These are phyloP conservation scores for Icerya purchasi DNA, from an alignment of 2,888 invertebrate species.

Conservation along the genomic window DNA sequence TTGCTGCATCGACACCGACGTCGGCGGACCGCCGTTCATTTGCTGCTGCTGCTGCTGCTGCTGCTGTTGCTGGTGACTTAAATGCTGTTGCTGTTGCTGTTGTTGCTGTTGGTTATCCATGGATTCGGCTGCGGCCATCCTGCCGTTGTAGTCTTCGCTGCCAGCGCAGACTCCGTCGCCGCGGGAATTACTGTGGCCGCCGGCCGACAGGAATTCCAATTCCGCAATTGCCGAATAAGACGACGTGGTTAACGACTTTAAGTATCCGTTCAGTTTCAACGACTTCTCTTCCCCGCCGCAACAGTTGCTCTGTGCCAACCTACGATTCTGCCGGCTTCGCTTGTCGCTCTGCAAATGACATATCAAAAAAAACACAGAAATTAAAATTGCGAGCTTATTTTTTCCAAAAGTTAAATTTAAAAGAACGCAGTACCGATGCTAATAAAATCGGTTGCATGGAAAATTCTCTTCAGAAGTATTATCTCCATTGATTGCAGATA, in stretches of 20 bases:
- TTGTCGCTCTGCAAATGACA: too few relatives aligned
- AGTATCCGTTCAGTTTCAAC: too few relatives aligned
- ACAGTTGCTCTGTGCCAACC: too few relatives aligned
- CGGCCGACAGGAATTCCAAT: background rate
- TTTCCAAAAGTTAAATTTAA: too few relatives aligned
- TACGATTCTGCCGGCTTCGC: too few relatives aligned
- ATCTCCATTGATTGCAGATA: too few relatives aligned
- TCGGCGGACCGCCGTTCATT: constrained; percentile 12
- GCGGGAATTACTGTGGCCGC: background rate
- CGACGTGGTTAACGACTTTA: background rate
- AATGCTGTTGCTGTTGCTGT: constrained; percentile 14
- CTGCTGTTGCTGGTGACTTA: background rate
- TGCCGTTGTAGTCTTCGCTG: constrained; percentile 26
- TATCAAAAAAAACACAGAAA: too few relatives aligned
- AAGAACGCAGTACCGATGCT: too few relatives aligned
- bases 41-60: constrained; percentile 11
- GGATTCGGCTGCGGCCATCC: constrained; percentile 23
- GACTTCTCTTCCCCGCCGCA: too few relatives aligned
- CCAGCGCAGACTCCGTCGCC: constrained; percentile 20
- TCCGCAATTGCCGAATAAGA: background rate
- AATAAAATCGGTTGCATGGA: too few relatives aligned
- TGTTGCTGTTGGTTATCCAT: constrained; percentile 17
- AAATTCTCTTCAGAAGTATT: too few relatives aligned
- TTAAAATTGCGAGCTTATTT: too few relatives aligned
- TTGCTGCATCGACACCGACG: constrained; percentile 69